These are phyloP conservation scores for Heterotis niloticus DNA, from an alignment of 2,113 vertebrate genomes.

Conservation along the genomic window DNA sequence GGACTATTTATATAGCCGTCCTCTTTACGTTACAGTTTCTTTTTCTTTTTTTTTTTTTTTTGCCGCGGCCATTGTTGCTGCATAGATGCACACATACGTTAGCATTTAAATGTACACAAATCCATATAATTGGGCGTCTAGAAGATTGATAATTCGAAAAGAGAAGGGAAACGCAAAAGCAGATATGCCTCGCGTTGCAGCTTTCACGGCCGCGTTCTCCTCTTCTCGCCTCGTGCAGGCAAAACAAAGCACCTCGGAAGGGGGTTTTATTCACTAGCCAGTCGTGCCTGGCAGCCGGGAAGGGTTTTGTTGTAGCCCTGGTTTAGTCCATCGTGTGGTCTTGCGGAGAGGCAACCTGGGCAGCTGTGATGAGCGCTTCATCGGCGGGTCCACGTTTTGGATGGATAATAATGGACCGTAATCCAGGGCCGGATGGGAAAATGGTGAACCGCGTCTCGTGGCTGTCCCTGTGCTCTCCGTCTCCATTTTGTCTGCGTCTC, in stretches of 20 bases:
- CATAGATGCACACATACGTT: neutral
- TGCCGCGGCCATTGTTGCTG: neutral
- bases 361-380: neutral
- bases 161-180: neutral
- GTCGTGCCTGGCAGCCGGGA: neutral
- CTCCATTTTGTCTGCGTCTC: neutral
- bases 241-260: slow-evolving; percentile 14
- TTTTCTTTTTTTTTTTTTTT: neutral
- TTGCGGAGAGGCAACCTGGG: neutral
- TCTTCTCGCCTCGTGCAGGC: neutral
- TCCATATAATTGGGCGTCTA: slow-evolving; percentile 15
- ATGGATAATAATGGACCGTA: neutral
- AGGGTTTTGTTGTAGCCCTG: neutral
- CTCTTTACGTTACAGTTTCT: neutral
- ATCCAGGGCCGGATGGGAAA: neutral
- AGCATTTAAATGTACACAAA: slow-evolving; percentile 4
- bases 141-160: neutral
- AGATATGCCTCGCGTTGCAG: neutral
- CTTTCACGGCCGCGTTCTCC: neutral
- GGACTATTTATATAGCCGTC: slow-evolving; percentile 37
- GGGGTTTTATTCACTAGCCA: slow-evolving; percentile 4
- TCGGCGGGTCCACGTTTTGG: neutral
- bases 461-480: too few species aligned
- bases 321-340: neutral
- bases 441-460: neutral